Evolutionary conservation across 2,888 invertebrate genomes (phyloP).

Genomic region (Protodeltote pygarga): DNA sequence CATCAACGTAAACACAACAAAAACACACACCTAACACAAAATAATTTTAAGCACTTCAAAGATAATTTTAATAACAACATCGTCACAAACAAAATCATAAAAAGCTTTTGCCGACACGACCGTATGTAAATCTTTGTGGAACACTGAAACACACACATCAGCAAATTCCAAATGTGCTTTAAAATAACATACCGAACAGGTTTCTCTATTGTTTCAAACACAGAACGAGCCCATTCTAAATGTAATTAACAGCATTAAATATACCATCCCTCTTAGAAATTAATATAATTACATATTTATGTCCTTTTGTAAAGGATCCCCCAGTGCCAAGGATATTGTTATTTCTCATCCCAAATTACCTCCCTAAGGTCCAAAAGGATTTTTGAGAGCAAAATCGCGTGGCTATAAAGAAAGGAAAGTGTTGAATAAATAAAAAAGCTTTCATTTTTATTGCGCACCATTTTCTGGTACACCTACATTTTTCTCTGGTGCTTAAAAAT

Average conservation of each 20-base stretch:
- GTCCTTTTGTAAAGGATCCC: constrained; percentile 36
- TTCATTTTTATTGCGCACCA: constrained; percentile 50
- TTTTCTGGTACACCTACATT: constrained; percentile 40
- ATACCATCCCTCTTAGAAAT: constrained; percentile 37
- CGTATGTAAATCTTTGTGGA: constrained; percentile 22
- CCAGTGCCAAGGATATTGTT: constrained; percentile 40
- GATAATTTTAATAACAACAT: constrained; percentile 36
- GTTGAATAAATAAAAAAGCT: constrained; percentile 52
- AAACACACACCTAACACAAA: background rate
- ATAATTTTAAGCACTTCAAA: constrained; percentile 23
- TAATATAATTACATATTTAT: constrained; percentile 48
- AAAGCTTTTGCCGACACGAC: constrained; percentile 10
- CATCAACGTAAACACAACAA: background rate
- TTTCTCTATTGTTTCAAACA: constrained; percentile 26
- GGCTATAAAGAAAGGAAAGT: constrained; percentile 46
- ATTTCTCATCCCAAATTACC: constrained; percentile 49
- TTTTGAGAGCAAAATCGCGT: constrained; percentile 46
- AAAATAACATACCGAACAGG: constrained; percentile 35
- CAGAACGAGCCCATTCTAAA: constrained; percentile 11
- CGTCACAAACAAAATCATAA: constrained; percentile 5
- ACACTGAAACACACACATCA: constrained; percentile 2
- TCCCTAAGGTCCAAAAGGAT: constrained; percentile 53
- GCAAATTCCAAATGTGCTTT: constrained; percentile 15
- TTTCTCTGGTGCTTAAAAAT: constrained; percentile 40
- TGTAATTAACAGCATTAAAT: constrained; percentile 51